Evolutionary conservation across 2,888 invertebrate genomes (phyloP), one percentile per base, ranked within the genome.

Genomic region (Dendrolimus pini): DNA sequence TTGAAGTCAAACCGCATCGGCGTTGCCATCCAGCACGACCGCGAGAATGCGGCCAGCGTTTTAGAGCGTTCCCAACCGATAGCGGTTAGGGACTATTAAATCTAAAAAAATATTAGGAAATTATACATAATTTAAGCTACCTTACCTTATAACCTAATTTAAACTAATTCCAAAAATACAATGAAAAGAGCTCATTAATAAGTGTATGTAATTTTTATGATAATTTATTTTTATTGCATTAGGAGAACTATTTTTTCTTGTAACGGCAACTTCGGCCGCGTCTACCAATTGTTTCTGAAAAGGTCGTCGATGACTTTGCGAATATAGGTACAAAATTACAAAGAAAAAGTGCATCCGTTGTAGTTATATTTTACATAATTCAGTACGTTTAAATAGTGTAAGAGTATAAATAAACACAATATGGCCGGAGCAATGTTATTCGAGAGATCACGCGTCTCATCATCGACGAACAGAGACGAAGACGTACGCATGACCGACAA

Each of bases 361-460:
- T 80, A 82, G 80, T 83, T 82, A 79, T 77, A 78, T 80, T 84
- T 82, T 82, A 82, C 77, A 72, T 78, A 78, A 77, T 68, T 74
- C 76, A 71, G 74, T 74, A 82, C 78, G 70, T 80, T 81, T 74
- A 80, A 84, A 75, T 87, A 83, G 82, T 77, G 70, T 85, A 83
- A 85, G 83, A 77, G 74, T 85, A 85, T 89, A 88, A 87, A 89
- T 86, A 86, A 76, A 83, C 78, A 79, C 82, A 93, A 88, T 86
- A 97, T 97, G 96, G 96, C 96, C 87, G 96, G 96, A 90, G 96
- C 96, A 82, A 96, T 95, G 94, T 93, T 96, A 92, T 96, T 96
- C 83, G 96, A 96, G 91, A 93, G 96, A 84, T 94, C 95, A 81
- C 95, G 95, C 90, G 93, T 95, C 70, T 93, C 95, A 72, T 93